A percentile compares a stretch with the other conserved stretches of the same genome.
Conservation (phyloP, 2,888 invertebrate genomes). For the Drosophila parthenogenetica region DNA sequence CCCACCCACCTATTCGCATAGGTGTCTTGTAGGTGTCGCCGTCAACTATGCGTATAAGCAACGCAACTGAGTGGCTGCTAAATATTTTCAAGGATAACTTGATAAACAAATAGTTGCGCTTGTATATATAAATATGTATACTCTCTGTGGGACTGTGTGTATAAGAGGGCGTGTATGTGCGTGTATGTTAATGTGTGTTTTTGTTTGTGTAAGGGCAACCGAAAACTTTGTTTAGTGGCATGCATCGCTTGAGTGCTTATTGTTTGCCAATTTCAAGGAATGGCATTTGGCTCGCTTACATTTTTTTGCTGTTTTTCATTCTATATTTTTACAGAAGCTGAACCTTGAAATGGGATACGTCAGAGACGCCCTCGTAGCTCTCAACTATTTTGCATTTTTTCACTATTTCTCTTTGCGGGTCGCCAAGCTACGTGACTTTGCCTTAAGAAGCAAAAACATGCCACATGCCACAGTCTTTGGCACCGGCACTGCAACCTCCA, state of each 20-base stretch:
- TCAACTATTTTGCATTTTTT: slow-evolving; percentile 77
- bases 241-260: slow-evolving; percentile 61
- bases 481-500: slow-evolving; percentile 19
- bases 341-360: slow-evolving; percentile 75
- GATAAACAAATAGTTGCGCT: slow-evolving; percentile 53
- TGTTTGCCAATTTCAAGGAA: slow-evolving; percentile 59
- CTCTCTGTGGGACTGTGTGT: slow-evolving; percentile 6
- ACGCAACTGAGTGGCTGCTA: slow-evolving; percentile 71
- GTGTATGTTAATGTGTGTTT: slow-evolving; percentile 6
- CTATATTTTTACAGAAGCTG: slow-evolving; percentile 17
- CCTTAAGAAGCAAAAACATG: slow-evolving; percentile 23
- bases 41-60: slow-evolving; percentile 77
- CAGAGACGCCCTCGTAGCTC: slow-evolving; percentile 51
- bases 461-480: slow-evolving; percentile 10
- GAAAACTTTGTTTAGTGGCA: slow-evolving; percentile 65
- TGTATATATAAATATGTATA: slow-evolving; percentile 8
- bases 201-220: slow-evolving; percentile 36
- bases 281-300: slow-evolving; percentile 54
- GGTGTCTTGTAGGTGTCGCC: slow-evolving; percentile 73
- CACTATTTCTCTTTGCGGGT: slow-evolving; percentile 70
- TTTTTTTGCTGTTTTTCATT: slow-evolving; percentile 24
- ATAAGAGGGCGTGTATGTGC: slow-evolving; percentile 9
- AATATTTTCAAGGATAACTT: slow-evolving; percentile 81
- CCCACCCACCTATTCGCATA: slow-evolving; percentile 26
- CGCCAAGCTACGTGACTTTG: slow-evolving; percentile 69